Percentiles rank a stretch among this genome's conserved stretches.
These are phyloP conservation scores for Corythoichthys haematopterus DNA, from an alignment of 2,113 vertebrate species.

Conservation along the genomic window DNA sequence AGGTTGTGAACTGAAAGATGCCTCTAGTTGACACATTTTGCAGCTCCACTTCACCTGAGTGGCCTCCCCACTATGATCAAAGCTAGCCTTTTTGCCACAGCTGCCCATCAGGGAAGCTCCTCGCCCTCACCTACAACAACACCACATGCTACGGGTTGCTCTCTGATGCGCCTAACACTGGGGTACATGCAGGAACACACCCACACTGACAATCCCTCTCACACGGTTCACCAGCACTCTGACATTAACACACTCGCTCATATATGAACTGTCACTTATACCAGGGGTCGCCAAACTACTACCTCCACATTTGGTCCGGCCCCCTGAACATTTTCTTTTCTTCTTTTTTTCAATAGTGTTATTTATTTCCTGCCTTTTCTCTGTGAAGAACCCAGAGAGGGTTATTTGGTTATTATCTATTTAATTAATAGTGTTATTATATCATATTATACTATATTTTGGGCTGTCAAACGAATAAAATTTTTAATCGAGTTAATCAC, in stretches of 20 bases:
- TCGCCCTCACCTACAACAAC: constrained; percentile 73
- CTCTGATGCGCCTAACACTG: constrained; percentile 53
- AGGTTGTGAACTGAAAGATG: constrained; percentile 12
- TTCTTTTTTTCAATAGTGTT: no score
- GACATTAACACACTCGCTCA: background rate
- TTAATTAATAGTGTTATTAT: no score
- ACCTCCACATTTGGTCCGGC: no score
- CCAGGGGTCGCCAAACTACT: no score
- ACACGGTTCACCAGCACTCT: no score
- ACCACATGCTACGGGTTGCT: constrained; percentile 61
- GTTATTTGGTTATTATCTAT: no score
- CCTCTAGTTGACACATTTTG: constrained; percentile 40
- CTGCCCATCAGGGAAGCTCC: constrained; percentile 70
- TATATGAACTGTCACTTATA: background rate
- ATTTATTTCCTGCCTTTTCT: no score
- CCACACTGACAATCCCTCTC: constrained; percentile 16
- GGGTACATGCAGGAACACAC: constrained; percentile 46
- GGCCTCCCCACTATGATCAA: constrained; percentile 59
- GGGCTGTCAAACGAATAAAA: no score
- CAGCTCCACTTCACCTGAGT: constrained; percentile 47
- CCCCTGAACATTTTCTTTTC: no score
- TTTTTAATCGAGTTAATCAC: no score
- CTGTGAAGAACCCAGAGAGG: no score
- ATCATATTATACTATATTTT: no score
- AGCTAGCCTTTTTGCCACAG: constrained; percentile 67